phyloP scores from a whole-genome alignment of 2,888 invertebrate species.

The Cheilosia pagana region DNA sequence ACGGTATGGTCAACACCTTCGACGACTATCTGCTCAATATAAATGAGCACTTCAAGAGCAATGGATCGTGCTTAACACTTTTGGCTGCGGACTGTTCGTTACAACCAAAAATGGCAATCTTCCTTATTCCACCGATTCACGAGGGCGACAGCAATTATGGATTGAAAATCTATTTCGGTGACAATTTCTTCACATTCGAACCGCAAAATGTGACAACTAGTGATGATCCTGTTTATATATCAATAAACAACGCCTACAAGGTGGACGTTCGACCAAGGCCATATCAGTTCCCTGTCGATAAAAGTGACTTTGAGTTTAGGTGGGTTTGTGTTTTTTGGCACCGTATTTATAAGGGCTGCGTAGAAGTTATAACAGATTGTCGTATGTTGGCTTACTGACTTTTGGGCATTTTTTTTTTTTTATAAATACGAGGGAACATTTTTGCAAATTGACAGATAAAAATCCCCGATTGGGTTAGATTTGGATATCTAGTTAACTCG shows the following conservation, averaged over 20 bases:
- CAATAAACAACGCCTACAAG: conserved; percentile 79
- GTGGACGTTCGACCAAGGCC: conserved; percentile 80
- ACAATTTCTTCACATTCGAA: conserved; percentile 80
- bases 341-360: too few relatives aligned
- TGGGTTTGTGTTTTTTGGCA: conserved; percentile 72
- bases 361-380: too few relatives aligned
- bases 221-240: conserved; percentile 79
- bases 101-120: conserved; percentile 82
- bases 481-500: neutral
- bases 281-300: conserved; percentile 82
- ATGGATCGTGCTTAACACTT: conserved; percentile 79
- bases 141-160: conserved; percentile 79
- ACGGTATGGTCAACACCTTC: conserved; percentile 82
- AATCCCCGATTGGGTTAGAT: neutral
- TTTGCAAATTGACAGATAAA: neutral
- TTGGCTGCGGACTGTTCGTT: conserved; percentile 82
- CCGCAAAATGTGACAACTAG: conserved; percentile 58
- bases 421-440: too few relatives aligned
- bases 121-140: conserved; percentile 78
- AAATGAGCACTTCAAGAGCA: conserved; percentile 77
- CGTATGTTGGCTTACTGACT: too few relatives aligned
- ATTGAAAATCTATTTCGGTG: conserved; percentile 82
- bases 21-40: conserved; percentile 82
- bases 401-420: too few relatives aligned
- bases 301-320: conserved; percentile 83